Evolutionary conservation across 1,140 invertebrate species (phyloP), one percentile per base, ranked within the genome.

Genomic region (Hycleus cichorii): DNA sequence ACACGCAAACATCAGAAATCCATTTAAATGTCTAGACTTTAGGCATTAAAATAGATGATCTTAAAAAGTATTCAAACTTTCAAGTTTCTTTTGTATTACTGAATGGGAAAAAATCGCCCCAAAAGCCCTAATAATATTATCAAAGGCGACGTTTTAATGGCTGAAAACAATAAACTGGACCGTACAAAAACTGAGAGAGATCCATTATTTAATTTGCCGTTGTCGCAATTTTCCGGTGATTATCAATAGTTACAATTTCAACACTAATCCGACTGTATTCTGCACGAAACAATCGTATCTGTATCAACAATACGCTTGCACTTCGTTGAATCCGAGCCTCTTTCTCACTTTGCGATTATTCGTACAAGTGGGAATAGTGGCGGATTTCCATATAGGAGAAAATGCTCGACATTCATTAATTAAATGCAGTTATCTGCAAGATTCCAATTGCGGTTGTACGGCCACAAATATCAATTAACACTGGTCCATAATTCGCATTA

Each of bases 381-480:
- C 46, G 51, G 45, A 53, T 53, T 18, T 45, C 42, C 24, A 45
- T 53, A 45, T 42, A 42, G 46, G 40, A 32, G 49, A 53, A 47
- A 64, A 60, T 46, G 63, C 63, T 69, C 63, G 49, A 64, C 65
- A 57, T 64, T 63, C 65, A 73, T 72, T 72, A 73, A 73, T 73
- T 73, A 73, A 71, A 71, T 49, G 64, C 62, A 67, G 70, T 72
- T 73, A 72, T 73, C 70, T 72, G 70, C 71, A 73, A 70, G 70
- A 72, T 73, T 72, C 68, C 70, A 66, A 71, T 71, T 69, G 69
- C 59, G 65, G 64, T 64, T 68, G 61, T 68, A 69, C 67, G 68
- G 67, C 71, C 71, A 69, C 71, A 71, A 73, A 73, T 73, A 73
- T 71, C 70, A 73, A 73, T 73, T 73, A 73, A 71, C 66, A 58